These are phyloP conservation scores for Proteles cristata DNA, from an alignment of 2,113 vertebrate genomes.

Conservation along the genomic window DNA sequence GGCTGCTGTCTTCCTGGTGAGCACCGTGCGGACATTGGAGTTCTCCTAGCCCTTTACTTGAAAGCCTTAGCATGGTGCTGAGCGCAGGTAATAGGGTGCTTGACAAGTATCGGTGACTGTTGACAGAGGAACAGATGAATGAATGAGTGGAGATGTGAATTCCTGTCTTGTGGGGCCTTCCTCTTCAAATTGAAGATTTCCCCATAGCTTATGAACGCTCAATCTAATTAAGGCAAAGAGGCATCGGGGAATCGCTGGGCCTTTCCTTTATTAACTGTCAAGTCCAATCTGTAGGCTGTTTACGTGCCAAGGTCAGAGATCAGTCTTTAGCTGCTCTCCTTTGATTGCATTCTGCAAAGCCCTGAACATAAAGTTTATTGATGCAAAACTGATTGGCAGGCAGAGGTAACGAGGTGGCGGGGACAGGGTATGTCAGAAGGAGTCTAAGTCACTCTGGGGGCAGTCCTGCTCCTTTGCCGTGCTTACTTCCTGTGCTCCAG, in stretches of 20 bases:
- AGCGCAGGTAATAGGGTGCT: neutral
- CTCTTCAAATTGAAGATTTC: slow-evolving; percentile 42
- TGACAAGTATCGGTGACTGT: neutral
- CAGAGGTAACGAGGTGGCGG: neutral
- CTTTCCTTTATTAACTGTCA: slow-evolving; percentile 51
- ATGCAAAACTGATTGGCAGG: slow-evolving; percentile 60
- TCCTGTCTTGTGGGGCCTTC: slow-evolving; percentile 9
- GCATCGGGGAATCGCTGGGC: slow-evolving; percentile 7
- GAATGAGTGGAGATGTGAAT: neutral
- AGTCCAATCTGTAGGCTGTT: slow-evolving; percentile 51
- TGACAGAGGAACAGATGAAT: neutral
- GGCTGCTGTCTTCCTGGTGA: neutral
- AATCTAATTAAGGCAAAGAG: slow-evolving; percentile 59
- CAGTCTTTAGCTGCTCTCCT: slow-evolving; percentile 27
- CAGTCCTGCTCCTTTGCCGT: neutral
- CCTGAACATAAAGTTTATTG: slow-evolving; percentile 33
- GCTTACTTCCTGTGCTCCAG: neutral
- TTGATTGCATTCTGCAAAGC: slow-evolving; percentile 45
- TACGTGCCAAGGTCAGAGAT: slow-evolving; percentile 65
- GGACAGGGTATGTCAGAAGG: neutral
- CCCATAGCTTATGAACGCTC: neutral
- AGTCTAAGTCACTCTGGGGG: neutral
- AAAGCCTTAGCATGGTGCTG: neutral
- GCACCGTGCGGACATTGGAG: neutral
- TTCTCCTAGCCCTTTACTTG: neutral